Evolutionary conservation across 1,140 invertebrate species (phyloP).

Genomic region (Ceratina calcarata): DNA sequence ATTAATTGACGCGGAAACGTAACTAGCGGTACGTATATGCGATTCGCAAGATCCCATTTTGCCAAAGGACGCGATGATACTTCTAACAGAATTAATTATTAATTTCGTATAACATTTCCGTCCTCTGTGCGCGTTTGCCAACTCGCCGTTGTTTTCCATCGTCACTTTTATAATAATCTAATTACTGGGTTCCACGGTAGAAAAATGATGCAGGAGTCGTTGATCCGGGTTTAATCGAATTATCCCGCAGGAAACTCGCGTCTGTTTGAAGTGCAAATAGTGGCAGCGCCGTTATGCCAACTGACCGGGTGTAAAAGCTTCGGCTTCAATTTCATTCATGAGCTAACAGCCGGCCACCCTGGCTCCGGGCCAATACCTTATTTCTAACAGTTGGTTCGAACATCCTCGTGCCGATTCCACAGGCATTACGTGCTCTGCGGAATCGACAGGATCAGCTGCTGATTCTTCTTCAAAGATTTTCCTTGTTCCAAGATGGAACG

Average conservation of each 20-base stretch:
- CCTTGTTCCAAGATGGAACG: no score
- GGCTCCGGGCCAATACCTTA: constrained; percentile 65
- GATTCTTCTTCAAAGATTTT: no score
- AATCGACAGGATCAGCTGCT: neutral
- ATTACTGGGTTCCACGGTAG: neutral
- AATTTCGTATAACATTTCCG: no score
- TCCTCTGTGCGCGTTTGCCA: neutral
- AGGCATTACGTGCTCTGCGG: neutral
- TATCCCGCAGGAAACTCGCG: neutral
- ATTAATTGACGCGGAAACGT: no score
- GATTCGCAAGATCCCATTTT: no score
- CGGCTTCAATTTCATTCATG: constrained; percentile 65
- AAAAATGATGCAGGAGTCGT: neutral
- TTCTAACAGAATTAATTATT: no score
- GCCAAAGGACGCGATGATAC: no score
- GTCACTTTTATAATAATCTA: no score
- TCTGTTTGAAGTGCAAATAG: constrained; percentile 25
- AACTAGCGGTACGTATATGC: no score
- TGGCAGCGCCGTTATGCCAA: constrained; percentile 33
- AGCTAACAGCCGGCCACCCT: constrained; percentile 59
- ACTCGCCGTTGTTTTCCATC: no score
- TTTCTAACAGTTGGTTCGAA: constrained; percentile 53
- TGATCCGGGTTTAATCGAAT: constrained; percentile 25
- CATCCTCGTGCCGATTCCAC: constrained; percentile 30
- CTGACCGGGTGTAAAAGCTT: constrained; percentile 40